These are phyloP conservation scores for Lepidurus arcticus DNA, from an alignment of 1,140 invertebrate species.

Conservation along the genomic window DNA sequence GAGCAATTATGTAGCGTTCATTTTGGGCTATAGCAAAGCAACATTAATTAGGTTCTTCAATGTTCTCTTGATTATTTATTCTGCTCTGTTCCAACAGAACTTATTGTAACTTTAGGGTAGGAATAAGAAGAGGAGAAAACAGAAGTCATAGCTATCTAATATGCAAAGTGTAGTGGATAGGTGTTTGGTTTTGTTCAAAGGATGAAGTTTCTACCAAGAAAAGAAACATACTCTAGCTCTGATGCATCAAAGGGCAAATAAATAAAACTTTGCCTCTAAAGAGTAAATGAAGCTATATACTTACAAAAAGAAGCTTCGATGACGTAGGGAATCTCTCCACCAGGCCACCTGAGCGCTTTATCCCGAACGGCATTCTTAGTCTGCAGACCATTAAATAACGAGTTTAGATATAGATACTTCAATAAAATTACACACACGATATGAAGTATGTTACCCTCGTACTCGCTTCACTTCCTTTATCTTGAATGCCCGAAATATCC, in stretches of 20 bases:
- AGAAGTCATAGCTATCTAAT: no score
- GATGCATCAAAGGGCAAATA: no score
- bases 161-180: no score
- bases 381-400: conserved; percentile 23
- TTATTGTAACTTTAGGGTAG: no score
- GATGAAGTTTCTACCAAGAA: no score
- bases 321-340: conserved; percentile 44
- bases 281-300: background rate
- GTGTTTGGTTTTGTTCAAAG: no score
- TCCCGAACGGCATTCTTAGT: conserved; percentile 41
- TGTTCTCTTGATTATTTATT: background rate
- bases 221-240: no score
- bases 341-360: conserved; percentile 41
- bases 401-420: background rate
- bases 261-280: background rate
- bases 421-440: background rate
- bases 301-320: conserved; percentile 43
- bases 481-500: conserved; percentile 39
- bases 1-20: conserved; percentile 46
- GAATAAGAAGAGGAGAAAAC: no score
- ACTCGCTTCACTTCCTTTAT: background rate
- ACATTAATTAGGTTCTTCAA: background rate
- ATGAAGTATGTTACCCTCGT: background rate
- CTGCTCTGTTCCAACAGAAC: background rate
- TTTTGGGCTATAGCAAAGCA: conserved; percentile 44